A percentile compares a stretch with the other conserved stretches of the same genome.
Evolutionary conservation across 1,140 invertebrate species (phyloP).

Genomic region (Pteromalus puparum): DNA sequence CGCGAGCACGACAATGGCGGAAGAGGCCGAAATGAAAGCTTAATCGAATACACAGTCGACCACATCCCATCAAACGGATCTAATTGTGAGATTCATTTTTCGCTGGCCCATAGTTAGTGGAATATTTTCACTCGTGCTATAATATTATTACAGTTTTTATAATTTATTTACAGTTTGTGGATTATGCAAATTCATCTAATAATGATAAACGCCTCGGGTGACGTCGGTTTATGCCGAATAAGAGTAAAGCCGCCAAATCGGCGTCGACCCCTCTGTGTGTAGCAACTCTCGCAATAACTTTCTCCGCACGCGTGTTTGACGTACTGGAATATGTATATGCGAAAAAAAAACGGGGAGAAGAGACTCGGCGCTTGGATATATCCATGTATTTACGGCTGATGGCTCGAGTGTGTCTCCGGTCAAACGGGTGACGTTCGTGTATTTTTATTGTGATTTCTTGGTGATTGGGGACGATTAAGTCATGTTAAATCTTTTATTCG

Average conservation of each 20-base stretch:
- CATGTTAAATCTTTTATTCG: too few relatives aligned
- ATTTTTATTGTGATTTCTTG: too few relatives aligned
- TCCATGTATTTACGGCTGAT: too few relatives aligned
- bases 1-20: not conserved
- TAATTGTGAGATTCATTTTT: slow-evolving; percentile 16
- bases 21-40: slow-evolving; percentile 32
- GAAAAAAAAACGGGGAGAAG: too few relatives aligned
- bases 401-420: too few relatives aligned
- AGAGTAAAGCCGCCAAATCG: not conserved
- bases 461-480: too few relatives aligned
- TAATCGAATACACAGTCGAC: slow-evolving; percentile 21
- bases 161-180: slow-evolving; percentile 3
- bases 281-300: not conserved
- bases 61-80: not conserved
- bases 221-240: not conserved
- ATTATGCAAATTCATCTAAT: not conserved
- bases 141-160: too few relatives aligned
- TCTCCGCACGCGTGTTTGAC: not conserved
- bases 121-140: too few relatives aligned
- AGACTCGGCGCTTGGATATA: too few relatives aligned
- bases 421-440: too few relatives aligned
- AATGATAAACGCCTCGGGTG: not conserved
- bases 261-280: not conserved
- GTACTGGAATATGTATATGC: not conserved
- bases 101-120: too few relatives aligned